Evolutionary conservation across 2,888 invertebrate species (phyloP).

Genomic region (Panzeria rudis): DNA sequence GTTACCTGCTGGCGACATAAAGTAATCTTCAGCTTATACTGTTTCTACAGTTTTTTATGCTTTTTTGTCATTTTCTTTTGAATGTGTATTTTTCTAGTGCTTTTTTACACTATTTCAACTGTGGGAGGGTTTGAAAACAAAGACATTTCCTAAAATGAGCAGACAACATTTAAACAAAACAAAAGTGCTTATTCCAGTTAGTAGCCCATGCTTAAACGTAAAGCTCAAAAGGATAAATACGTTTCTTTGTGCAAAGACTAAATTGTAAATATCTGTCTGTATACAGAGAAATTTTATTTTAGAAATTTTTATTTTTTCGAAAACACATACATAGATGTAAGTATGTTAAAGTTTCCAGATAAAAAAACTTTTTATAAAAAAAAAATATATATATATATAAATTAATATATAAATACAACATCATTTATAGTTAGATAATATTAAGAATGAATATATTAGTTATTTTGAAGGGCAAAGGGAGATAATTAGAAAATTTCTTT

Average conservation of each 20-base stretch:
- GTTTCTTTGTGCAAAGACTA: neutral
- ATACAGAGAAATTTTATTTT: neutral
- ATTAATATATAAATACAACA: too few species aligned
- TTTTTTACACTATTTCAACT: neutral
- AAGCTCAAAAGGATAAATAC: constrained; percentile 31
- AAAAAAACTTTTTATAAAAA: too few species aligned
- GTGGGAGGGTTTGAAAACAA: constrained; percentile 5
- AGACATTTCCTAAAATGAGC: constrained; percentile 45
- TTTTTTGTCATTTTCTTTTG: constrained; percentile 22
- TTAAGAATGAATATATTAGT: too few species aligned
- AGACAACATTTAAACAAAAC: constrained; percentile 28
- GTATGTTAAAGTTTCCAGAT: too few species aligned
- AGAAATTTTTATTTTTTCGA: neutral
- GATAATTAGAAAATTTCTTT: too few species aligned
- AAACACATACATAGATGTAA: too few species aligned
- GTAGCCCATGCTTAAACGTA: neutral
- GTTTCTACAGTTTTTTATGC: constrained; percentile 13
- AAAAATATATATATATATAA: too few species aligned
- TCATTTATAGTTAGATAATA: too few species aligned
- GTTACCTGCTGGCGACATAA: constrained; percentile 66
- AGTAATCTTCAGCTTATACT: constrained; percentile 64
- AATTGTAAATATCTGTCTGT: neutral
- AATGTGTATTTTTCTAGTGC: constrained; percentile 23
- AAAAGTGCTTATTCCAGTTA: constrained; percentile 18
- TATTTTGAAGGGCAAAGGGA: too few species aligned